Evolutionary conservation across 2,113 vertebrate species (phyloP).

Genomic region (Tiliqua scincoides): DNA sequence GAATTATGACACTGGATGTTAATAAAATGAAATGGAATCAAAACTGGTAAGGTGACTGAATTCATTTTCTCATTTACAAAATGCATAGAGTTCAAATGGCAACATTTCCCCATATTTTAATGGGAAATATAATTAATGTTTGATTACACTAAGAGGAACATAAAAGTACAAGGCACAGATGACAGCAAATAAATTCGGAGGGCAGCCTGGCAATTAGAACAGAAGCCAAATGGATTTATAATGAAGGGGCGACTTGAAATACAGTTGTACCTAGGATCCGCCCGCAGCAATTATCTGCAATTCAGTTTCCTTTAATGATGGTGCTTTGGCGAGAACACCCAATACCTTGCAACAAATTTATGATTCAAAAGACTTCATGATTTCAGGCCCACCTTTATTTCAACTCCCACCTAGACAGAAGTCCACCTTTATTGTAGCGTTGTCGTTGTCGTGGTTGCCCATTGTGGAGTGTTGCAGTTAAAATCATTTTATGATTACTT

Average conservation of each 20-base stretch:
- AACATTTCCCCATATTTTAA: constrained; percentile 50
- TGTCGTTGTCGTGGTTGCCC: constrained; percentile 2
- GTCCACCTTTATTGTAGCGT: background rate
- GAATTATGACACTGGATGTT: constrained; percentile 28
- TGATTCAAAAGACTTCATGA: constrained; percentile 5
- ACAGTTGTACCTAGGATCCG: constrained; percentile 1
- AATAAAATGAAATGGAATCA: constrained; percentile 47
- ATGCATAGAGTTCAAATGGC: constrained; percentile 31
- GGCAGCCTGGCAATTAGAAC: constrained; percentile 25
- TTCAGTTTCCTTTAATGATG: background rate
- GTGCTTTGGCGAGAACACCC: constrained; percentile 12
- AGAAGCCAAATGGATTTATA: constrained; percentile 62
- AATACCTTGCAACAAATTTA: constrained; percentile 43
- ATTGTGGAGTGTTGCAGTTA: constrained; percentile 30
- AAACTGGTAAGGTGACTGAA: constrained; percentile 36
- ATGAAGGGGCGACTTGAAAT: constrained; percentile 47
- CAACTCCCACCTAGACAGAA: background rate
- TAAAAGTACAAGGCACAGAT: constrained; percentile 38
- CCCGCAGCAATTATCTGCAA: constrained; percentile 21
- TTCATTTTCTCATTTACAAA: constrained; percentile 58
- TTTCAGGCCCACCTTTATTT: constrained; percentile 28
- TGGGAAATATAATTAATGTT: constrained; percentile 60
- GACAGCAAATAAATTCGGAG: constrained; percentile 36
- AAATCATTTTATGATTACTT: constrained; percentile 14
- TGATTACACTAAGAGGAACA: constrained; percentile 44